Base-by-base conservation (phyloP, 2,113 vertebrate genomes). In the Spermophilus dauricus region DNA sequence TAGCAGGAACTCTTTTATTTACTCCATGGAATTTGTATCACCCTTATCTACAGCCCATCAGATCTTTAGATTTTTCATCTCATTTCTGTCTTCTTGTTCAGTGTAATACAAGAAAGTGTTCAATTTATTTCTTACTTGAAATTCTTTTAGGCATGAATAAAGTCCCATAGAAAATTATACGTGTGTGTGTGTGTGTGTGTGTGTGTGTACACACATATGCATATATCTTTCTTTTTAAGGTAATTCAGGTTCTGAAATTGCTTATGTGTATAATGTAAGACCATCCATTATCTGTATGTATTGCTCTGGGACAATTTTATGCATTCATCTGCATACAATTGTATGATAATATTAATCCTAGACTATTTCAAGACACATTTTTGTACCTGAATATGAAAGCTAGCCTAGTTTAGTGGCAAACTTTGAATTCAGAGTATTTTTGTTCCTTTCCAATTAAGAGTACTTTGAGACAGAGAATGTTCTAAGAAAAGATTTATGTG, bases 321-420 rank as follows among this genome's bases (percentile, higher is more conserved):
- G 39, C 26, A 51, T 76, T 73, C 11, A 72, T 56, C 16, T 63
- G 22, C 39, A 51, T 67, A 14, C 2, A 93, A 18, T 83, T 91
- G 5, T 86, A 16, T 51, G 13, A 87, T 73, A 56, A 76, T 65
- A 77, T 42, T 85, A 26, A 45, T 53, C 4, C 18, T 91, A 78
- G 69, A 73, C 81, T 91, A 82, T 84, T 95, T 95, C 28, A 53
- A 94, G 37, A 26, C 32, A 88, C 17, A 92, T 72, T 92, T 89
- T 92, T 83, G 37, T 4, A 39, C 13, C 12, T 58, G n/a, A 76
- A 42, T 96, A 61, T 82, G 72, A 87, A 94, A 82, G 14, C 24
- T 24, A 84, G 16, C 42, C 65, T 67, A 69, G 13, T 92, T 96
- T 72, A 92, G 28, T 77, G 87, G 24, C 32, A 70, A 20, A 86